Evolutionary conservation across 2,113 vertebrate species (phyloP).

Genomic region (Dipodomys merriami): DNA sequence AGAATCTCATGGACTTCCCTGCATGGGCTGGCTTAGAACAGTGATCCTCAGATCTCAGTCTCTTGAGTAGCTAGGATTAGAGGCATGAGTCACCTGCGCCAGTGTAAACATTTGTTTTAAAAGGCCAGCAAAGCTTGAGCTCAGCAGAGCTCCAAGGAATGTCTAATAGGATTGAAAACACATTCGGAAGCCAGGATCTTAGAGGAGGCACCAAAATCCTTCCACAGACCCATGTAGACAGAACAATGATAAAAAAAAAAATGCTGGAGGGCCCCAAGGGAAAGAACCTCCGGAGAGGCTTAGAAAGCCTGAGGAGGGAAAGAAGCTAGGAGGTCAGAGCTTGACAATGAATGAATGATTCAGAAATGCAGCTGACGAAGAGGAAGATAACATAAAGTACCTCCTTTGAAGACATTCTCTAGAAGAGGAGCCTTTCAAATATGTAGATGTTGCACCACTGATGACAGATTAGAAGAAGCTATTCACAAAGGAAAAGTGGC

Average conservation of each 20-base stretch:
- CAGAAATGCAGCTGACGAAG: no score
- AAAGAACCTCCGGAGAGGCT: background rate
- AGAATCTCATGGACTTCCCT: no score
- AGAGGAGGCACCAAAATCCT: background rate
- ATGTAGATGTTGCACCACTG: no score
- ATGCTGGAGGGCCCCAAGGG: background rate
- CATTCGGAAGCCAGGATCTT: background rate
- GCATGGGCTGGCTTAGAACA: no score
- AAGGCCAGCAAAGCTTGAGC: background rate
- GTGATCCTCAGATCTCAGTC: no score
- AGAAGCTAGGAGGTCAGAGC: background rate
- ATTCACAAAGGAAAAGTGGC: background rate
- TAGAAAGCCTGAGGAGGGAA: no score
- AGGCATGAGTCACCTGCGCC: no score
- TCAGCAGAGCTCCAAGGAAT: background rate
- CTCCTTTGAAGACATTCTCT: background rate
- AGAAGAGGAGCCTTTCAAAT: background rate
- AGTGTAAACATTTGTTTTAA: background rate
- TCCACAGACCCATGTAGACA: background rate
- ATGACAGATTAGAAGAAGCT: no score
- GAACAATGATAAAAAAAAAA: background rate
- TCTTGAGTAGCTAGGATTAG: background rate
- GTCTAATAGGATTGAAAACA: background rate
- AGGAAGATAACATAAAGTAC: no score
- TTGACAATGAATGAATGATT: no score